Conservation (phyloP, 2,888 invertebrate genomes). For the Atrina japonica region DNA sequence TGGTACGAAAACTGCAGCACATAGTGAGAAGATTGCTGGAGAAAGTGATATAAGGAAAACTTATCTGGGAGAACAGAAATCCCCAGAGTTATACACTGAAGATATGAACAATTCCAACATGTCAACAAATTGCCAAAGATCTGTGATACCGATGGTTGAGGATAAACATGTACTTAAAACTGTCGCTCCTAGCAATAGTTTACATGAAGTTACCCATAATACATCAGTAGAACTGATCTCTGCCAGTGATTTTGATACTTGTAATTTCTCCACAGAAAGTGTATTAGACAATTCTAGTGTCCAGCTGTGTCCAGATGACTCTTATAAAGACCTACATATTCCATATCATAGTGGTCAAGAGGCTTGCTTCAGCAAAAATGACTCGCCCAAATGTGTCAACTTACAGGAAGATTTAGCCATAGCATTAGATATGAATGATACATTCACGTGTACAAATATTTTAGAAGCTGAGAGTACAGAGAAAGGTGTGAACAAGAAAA, state of each 20-base stretch:
- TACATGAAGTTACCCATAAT: constrained; percentile 29
- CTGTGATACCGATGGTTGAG: not conserved
- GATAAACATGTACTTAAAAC: not conserved
- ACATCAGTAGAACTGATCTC: constrained; percentile 58
- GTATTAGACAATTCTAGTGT: constrained; percentile 36
- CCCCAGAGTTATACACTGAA: not conserved
- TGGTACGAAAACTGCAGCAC: not conserved
- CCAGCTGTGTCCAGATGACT: constrained; percentile 34
- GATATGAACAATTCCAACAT: not conserved
- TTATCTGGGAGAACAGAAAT: no score
- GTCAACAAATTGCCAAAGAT: not conserved
- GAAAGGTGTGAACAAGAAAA: not conserved
- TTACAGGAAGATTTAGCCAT: constrained; percentile 88
- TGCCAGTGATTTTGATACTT: constrained; percentile 70
- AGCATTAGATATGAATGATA: constrained; percentile 73
- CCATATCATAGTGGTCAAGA: constrained; percentile 65
- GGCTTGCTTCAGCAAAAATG: constrained; percentile 50
- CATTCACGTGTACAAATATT: constrained; percentile 53
- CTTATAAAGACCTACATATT: constrained; percentile 58
- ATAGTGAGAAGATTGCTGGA: not conserved
- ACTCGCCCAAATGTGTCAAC: constrained; percentile 18
- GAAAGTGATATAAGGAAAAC: no score
- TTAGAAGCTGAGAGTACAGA: constrained; percentile 18
- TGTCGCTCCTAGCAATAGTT: no score
- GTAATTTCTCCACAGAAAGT: constrained; percentile 47